phyloP scores from a whole-genome alignment of 2,113 vertebrate genomes.

The Salvator merianae region DNA sequence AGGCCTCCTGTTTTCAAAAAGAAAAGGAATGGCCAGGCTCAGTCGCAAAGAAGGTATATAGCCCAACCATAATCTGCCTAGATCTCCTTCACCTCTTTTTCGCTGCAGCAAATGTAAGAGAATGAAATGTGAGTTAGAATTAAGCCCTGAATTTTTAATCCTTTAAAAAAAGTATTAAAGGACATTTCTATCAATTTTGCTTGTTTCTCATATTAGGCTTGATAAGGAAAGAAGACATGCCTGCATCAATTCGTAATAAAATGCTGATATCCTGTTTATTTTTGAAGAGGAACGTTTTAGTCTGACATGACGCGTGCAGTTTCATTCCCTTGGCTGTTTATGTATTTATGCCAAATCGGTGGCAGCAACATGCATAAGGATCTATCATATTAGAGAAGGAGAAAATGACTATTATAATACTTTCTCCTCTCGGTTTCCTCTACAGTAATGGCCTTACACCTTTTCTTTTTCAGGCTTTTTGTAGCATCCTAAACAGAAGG shows the following conservation, averaged over 20 bases:
- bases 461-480: conserved; percentile 79
- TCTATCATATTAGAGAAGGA: conserved; percentile 72
- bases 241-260: conserved; percentile 32
- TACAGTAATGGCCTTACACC: conserved; percentile 80
- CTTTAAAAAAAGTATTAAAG: background rate
- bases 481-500: conserved; percentile 85
- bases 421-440: conserved; percentile 72
- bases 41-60: no score
- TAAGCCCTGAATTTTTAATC: background rate
- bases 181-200: background rate
- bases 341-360: conserved; percentile 65
- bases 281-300: conserved; percentile 51
- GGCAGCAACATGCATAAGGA: conserved; percentile 65
- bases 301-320: conserved; percentile 60
- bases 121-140: background rate
- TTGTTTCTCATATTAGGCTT: conserved; percentile 15
- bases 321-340: conserved; percentile 71
- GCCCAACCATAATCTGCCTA: no score
- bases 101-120: background rate
- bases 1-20: background rate
- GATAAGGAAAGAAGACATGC: background rate
- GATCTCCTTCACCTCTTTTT: background rate
- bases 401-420: conserved; percentile 78
- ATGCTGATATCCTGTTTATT: conserved; percentile 47
- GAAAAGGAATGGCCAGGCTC: background rate